A percentile compares a stretch with the other conserved stretches of the same genome.
Conservation (phyloP, 2,113 vertebrate species). For the Theropithecus gelada region DNA sequence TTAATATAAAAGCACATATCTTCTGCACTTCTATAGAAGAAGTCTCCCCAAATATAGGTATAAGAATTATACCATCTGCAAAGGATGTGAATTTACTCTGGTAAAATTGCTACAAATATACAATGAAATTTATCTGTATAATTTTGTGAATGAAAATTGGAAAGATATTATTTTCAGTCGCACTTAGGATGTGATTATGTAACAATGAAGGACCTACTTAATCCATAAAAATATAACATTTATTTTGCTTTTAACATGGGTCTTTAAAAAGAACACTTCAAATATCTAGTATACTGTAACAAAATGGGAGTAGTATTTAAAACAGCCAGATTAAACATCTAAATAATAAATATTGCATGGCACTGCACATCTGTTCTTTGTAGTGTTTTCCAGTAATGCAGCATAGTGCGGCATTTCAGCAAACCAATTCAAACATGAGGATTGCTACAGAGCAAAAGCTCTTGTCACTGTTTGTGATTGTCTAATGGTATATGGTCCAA, state of each 20-base stretch:
- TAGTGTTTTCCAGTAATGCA: slow-evolving; percentile 64
- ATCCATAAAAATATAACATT: neutral
- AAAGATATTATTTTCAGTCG: slow-evolving; percentile 57
- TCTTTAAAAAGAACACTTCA: neutral
- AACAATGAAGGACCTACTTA: slow-evolving; percentile 54
- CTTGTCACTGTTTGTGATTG: slow-evolving; percentile 83
- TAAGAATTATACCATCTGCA: slow-evolving; percentile 54
- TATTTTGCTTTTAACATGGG: slow-evolving; percentile 51
- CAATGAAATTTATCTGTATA: slow-evolving; percentile 2
- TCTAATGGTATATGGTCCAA: slow-evolving; percentile 83
- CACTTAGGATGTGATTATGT: slow-evolving; percentile 48
- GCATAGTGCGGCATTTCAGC: slow-evolving; percentile 76
- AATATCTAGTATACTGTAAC: slow-evolving; percentile 50
- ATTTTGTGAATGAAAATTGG: slow-evolving; percentile 32
- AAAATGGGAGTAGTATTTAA: slow-evolving; percentile 71
- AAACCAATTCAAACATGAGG: slow-evolving; percentile 82
- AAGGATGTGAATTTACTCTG: slow-evolving; percentile 26
- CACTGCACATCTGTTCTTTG: slow-evolving; percentile 58
- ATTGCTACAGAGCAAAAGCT: slow-evolving; percentile 82
- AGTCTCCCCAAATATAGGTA: slow-evolving; percentile 12
- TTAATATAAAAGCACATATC: slow-evolving; percentile 66
- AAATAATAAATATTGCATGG: slow-evolving; percentile 69
- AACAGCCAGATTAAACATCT: slow-evolving; percentile 55
- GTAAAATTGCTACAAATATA: slow-evolving; percentile 55
- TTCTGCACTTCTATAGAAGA: slow-evolving; percentile 25